Percentiles rank a stretch among this genome's conserved stretches.
These are phyloP conservation scores for Romanomermis culicivorax DNA, from an alignment of 2,888 invertebrate genomes.

Conservation along the genomic window DNA sequence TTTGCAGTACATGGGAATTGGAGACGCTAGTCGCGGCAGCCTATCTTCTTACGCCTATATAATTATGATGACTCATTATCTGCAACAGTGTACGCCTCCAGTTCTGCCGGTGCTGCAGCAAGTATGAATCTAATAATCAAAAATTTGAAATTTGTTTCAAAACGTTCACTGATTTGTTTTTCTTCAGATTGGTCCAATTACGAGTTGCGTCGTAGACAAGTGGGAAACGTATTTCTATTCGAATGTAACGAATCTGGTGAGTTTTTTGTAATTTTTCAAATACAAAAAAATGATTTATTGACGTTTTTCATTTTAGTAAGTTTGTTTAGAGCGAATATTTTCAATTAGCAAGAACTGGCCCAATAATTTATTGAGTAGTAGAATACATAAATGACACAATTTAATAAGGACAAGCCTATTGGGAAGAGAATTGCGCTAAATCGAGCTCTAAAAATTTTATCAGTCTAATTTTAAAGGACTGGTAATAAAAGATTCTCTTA, in stretches of 20 bases:
- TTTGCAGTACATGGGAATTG: constrained; percentile 35
- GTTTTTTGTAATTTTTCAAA: constrained; percentile 12
- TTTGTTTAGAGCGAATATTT: too few relatives aligned
- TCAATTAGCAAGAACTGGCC: too few relatives aligned
- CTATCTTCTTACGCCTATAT: constrained; percentile 42
- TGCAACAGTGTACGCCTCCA: constrained; percentile 38
- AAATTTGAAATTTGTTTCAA: not conserved
- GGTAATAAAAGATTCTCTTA: too few relatives aligned
- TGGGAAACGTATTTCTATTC: constrained; percentile 39
- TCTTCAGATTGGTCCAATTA: not conserved
- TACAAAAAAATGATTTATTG: not conserved
- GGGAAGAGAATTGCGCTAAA: too few relatives aligned
- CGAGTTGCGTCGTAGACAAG: constrained; percentile 31
- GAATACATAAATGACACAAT: too few relatives aligned
- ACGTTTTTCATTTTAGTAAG: not conserved
- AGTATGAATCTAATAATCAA: constrained; percentile 17
- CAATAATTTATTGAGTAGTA: too few relatives aligned
- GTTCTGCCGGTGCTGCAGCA: constrained; percentile 41
- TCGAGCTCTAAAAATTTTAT: too few relatives aligned
- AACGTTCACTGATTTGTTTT: not conserved
- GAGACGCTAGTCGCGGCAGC: constrained; percentile 41
- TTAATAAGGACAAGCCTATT: too few relatives aligned
- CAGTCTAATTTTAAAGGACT: too few relatives aligned
- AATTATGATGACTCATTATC: constrained; percentile 39
- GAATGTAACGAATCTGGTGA: constrained; percentile 32